phyloP scores from a whole-genome alignment of 2,888 invertebrate species.

The Charanyca ferruginea region DNA sequence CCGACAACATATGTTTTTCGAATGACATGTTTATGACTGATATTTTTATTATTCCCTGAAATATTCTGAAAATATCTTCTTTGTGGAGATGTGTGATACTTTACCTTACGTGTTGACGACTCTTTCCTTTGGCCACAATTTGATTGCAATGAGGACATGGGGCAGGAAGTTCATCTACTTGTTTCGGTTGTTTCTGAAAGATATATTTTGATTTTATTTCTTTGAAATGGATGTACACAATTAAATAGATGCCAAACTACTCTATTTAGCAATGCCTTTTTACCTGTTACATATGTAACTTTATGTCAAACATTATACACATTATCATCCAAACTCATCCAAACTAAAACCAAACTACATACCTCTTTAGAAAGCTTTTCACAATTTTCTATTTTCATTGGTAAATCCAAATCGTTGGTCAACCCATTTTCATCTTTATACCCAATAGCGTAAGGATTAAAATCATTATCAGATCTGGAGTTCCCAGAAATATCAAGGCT shows the following conservation, averaged over 20 bases:
- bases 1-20: background rate
- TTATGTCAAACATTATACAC: background rate
- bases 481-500: constrained; percentile 77
- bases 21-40: no score
- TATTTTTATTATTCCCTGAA: background rate
- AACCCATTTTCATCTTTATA: constrained; percentile 70
- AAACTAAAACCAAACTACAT: constrained; percentile 11
- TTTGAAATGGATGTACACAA: background rate
- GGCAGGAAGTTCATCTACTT: constrained; percentile 42
- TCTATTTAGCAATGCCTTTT: background rate
- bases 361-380: constrained; percentile 50
- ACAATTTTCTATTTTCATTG: constrained; percentile 27
- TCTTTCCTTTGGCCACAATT: constrained; percentile 66
- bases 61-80: background rate
- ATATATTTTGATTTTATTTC: background rate
- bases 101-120: constrained; percentile 74
- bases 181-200: constrained; percentile 59
- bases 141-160: constrained; percentile 70
- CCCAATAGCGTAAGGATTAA: constrained; percentile 69
- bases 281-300: background rate
- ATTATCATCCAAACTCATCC: background rate
- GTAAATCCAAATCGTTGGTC: constrained; percentile 65
- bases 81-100: background rate
- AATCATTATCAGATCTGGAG: constrained; percentile 75
- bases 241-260: background rate